A percentile compares a stretch with the other conserved stretches of the same genome.
phyloP scores from a whole-genome alignment of 2,888 invertebrate species.

The Andrena dorsata region DNA sequence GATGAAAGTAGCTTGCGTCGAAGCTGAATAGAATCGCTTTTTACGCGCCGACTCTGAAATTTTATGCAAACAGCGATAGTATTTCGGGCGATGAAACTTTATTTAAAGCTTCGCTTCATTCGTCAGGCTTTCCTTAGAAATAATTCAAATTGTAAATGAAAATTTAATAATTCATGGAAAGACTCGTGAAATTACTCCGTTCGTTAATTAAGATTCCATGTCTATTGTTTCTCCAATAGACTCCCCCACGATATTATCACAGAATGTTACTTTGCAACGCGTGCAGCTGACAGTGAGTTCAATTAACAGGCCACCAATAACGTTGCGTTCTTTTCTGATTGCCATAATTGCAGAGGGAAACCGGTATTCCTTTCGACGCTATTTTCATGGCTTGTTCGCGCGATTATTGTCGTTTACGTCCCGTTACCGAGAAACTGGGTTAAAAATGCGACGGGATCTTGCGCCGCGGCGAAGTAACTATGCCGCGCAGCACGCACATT shows the following conservation, averaged over 20 bases:
- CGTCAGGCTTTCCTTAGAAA: background rate
- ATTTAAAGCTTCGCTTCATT: background rate
- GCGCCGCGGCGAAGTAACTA: slow-evolving; percentile 25
- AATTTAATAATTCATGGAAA: no score
- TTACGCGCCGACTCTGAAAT: background rate
- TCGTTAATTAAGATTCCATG: background rate
- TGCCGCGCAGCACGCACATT: background rate
- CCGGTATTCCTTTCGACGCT: slow-evolving; percentile 22
- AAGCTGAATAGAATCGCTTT: background rate
- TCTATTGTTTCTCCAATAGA: no score
- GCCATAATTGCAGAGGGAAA: slow-evolving; percentile 15
- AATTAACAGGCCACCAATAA: background rate
- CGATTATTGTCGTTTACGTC: slow-evolving; percentile 29
- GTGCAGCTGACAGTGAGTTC: background rate
- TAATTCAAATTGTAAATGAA: no score
- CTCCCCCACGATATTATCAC: no score
- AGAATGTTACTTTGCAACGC: no score
- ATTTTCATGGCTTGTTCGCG: slow-evolving; percentile 6
- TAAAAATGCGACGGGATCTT: slow-evolving; percentile 14
- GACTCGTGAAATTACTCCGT: background rate
- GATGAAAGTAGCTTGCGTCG: slow-evolving; percentile 9
- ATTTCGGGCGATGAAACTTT: background rate
- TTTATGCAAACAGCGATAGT: background rate
- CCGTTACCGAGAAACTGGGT: slow-evolving; percentile 21
- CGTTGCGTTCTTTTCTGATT: slow-evolving; percentile 2